A percentile compares a stretch with the other conserved stretches of the same genome.
Conservation (phyloP, 2,113 vertebrate species). For the Dipodomys ordii region DNA sequence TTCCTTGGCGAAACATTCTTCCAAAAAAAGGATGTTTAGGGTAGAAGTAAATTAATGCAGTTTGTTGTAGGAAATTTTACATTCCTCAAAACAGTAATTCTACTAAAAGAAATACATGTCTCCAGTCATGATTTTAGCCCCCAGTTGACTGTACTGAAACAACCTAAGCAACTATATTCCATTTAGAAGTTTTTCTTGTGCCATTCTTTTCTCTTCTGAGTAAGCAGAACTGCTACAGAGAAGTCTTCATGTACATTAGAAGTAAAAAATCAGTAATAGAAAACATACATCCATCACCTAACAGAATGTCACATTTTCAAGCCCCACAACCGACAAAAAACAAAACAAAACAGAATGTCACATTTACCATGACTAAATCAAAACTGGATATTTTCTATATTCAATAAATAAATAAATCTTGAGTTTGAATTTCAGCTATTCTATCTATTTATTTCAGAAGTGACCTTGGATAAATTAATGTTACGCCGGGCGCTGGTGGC, state of each 20-base stretch:
- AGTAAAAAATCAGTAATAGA: not conserved
- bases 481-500: no score
- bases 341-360: not conserved
- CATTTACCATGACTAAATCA: not conserved
- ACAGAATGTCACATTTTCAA: not conserved
- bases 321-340: no score
- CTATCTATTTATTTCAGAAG: not conserved
- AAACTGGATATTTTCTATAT: not conserved
- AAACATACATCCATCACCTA: not conserved
- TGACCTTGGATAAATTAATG: not conserved
- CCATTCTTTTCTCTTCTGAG: not conserved
- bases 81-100: slow-evolving; percentile 61
- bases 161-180: slow-evolving; percentile 49
- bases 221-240: not conserved
- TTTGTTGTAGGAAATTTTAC: slow-evolving; percentile 35
- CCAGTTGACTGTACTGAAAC: slow-evolving; percentile 23
- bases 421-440: not conserved
- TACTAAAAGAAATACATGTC: slow-evolving; percentile 11
- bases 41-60: slow-evolving; percentile 62
- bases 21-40: slow-evolving; percentile 21
- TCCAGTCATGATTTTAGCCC: slow-evolving; percentile 19
- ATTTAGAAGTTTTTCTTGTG: not conserved
- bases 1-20: slow-evolving; percentile 99
- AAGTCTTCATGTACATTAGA: not conserved
- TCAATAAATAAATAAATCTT: not conserved